Base-by-base conservation (phyloP, 2,888 invertebrate species). In the Plagiodera versicolora region DNA sequence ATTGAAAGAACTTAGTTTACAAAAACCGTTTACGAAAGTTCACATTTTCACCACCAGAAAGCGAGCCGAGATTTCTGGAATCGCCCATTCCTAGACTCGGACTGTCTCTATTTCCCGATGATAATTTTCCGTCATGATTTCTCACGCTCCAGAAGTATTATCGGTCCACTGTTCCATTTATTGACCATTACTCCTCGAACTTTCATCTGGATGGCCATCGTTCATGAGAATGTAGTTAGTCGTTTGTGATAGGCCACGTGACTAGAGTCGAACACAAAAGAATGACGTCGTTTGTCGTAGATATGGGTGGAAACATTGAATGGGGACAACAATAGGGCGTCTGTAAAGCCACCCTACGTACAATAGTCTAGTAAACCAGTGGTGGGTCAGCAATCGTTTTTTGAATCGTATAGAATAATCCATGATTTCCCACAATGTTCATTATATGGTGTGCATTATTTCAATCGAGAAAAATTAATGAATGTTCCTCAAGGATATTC, bases 221-320 rank as follows among this genome's bases (percentile, higher is more conserved):
- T 39, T 14, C n/a, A 14, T 39, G 11, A 39, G 39, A n/a, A n/a
- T n/a, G n/a, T n/a, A n/a, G n/a, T n/a, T n/a, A 14, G 39, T 39
- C 39, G 39, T 39, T 14, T 3, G 14, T 14, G 8, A 14, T 10
- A 39, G n/a, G 39, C 14, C 39, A 39, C 39, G 39, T 39, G 39
- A 4, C 14, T 6, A 14, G 2, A 14, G 39, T 39, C 14, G 32
- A 14, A n/a, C 14, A 39, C 39, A 3, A 14, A 39, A 11, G 39
- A 11, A 14, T 39, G 39, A 39, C 39, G 39, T 39, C 14, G 11
- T 39, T 14, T 14, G 39, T 39, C 39, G 14, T 14, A 2, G 64
- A 56, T 61, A 63, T 53, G 64, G 65, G 65, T 61, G 66, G 60
- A 67, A 66, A 64, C 63, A 67, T 67, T 56, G 63, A 66, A 39